Base-by-base conservation (phyloP, 2,888 invertebrate species). In the Tetropium fuscum region DNA sequence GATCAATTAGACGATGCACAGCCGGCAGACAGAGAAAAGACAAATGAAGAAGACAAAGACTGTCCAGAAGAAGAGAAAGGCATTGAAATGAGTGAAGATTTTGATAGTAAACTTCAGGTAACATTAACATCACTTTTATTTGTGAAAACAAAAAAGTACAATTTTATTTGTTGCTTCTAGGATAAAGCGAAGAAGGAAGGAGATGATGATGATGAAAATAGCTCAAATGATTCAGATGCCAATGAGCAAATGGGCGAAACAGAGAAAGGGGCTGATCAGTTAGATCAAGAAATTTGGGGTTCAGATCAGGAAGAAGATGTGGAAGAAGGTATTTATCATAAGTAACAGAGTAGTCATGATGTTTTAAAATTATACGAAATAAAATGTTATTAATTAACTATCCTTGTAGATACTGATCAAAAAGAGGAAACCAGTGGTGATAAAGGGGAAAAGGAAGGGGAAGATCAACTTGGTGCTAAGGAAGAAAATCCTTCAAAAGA, bases 191-290 rank as follows among this genome's bases (percentile, higher is more conserved):
- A 70, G 19, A 70, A 73, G 15, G 66, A 71, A 74, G 79, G 83
- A 65, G 90, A 97, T 74, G 82, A 88, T 2, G 86, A 89, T 15
- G 87, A 87, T 0, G 84, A 87, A 0, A 85, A 90, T 8, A 82
- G 84, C 0, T 84, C 86, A 10, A 86, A 91, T 19, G 87, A 92
- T 62, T 91, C 93, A 13, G 93, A 98, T 69, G 84, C 92, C 1
- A 97, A 98, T 67, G 97, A 98, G 78, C 92, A 98, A 85, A 97
- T 98, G 95, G 98, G 97, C 15, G 95, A 98, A 57, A 93, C 94
- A 0, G 94, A 92, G 63, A 89, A 91, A 73, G 90, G 88, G n/a
- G 91, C 92, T 1, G 93, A 95, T 60, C 90, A 90, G 65, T 76
- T 92, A 11, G 92, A 93, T 72, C 88, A 92, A 76, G 88, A 92